Percentiles rank a stretch among this genome's conserved stretches.
These are phyloP conservation scores for Hippocampus mohnikei DNA, from an alignment of 2,113 vertebrate genomes.

Conservation along the genomic window DNA sequence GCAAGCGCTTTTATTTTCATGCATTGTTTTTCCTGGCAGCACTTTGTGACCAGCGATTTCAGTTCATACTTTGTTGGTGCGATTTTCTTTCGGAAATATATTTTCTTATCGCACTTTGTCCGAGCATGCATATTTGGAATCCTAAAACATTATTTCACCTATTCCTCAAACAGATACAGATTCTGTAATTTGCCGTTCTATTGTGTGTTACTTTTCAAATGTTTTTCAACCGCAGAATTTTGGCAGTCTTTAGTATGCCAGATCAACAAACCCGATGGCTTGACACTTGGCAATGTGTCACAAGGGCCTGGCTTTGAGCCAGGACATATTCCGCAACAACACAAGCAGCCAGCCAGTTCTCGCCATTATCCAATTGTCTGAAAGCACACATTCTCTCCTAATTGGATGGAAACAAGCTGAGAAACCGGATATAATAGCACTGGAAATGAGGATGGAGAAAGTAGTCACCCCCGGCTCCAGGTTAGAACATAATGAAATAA, in stretches of 20 bases:
- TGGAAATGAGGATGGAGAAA: conserved; percentile 47
- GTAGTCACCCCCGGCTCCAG: conserved; percentile 45
- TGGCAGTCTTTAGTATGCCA: neutral
- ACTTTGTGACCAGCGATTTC: no score
- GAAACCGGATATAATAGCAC: conserved; percentile 46
- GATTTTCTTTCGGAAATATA: no score
- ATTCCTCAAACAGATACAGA: neutral
- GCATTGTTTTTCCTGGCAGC: no score
- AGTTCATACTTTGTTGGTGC: no score
- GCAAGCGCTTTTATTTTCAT: no score
- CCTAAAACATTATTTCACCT: no score
- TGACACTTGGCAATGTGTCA: conserved; percentile 26
- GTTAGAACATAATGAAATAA: conserved; percentile 60
- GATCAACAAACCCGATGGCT: conserved; percentile 14
- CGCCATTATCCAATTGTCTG: conserved; percentile 69
- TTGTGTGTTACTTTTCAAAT: neutral
- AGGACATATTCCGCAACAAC: conserved; percentile 30
- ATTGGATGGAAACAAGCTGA: conserved; percentile 66
- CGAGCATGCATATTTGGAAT: no score
- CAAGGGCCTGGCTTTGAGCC: conserved; percentile 36
- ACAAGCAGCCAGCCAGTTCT: conserved; percentile 38
- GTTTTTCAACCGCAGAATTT: neutral
- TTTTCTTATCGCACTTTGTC: no score
- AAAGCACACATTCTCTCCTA: conserved; percentile 58
- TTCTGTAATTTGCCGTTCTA: neutral